Percentiles rank a stretch among this genome's conserved stretches.
Evolutionary conservation across 2,113 vertebrate genomes (phyloP).

Genomic region (Glaucomys volans): DNA sequence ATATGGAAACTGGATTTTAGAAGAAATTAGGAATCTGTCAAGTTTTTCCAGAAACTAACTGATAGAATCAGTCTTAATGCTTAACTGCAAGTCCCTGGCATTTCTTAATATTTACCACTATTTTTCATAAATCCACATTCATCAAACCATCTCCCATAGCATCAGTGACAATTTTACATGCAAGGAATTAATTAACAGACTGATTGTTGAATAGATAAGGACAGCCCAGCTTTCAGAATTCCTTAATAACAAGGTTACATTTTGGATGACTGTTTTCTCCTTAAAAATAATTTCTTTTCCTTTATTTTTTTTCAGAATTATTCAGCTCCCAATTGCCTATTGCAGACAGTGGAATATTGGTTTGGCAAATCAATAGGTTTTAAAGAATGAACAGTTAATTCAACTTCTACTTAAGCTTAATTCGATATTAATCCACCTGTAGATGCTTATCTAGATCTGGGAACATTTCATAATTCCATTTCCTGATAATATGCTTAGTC

Average conservation of each 20-base stretch:
- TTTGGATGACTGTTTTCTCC: constrained; percentile 35
- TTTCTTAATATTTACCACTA: background rate
- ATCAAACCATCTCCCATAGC: background rate
- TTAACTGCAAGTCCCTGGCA: background rate
- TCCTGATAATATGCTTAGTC: constrained; percentile 63
- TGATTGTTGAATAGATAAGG: background rate
- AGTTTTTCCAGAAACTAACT: background rate
- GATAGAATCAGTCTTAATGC: background rate
- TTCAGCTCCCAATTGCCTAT: constrained; percentile 23
- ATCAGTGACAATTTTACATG: background rate
- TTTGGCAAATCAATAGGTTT: constrained; percentile 67
- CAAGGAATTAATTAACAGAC: constrained; percentile 20
- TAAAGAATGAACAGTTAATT: constrained; percentile 80
- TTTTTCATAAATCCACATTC: background rate
- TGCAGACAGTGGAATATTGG: constrained; percentile 20
- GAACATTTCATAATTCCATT: constrained; percentile 77
- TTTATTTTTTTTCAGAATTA: background rate
- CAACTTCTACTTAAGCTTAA: constrained; percentile 82
- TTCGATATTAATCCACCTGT: constrained; percentile 75
- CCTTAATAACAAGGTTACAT: background rate
- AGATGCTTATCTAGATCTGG: constrained; percentile 78
- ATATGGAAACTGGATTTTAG: background rate
- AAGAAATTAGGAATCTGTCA: background rate
- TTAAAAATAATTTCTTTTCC: background rate
- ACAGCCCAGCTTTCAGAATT: background rate